Evolutionary conservation across 2,888 invertebrate species (phyloP).

Genomic region (Chloroclysta siterata): DNA sequence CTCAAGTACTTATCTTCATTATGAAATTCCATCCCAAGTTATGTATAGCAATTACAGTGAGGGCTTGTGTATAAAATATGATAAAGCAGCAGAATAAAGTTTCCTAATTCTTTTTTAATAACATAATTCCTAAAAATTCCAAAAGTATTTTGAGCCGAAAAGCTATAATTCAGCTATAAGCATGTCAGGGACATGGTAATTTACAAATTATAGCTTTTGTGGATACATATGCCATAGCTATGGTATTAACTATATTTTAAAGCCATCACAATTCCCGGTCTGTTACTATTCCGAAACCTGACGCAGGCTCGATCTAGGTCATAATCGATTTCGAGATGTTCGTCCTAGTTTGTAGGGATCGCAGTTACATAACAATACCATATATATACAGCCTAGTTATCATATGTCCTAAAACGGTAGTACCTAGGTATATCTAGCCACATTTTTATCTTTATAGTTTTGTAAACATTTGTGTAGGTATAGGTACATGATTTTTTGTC

Average conservation of each 20-base stretch:
- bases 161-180: slow-evolving; percentile 12
- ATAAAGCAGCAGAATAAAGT: neutral
- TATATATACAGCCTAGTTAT: slow-evolving; percentile 9
- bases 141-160: slow-evolving; percentile 2
- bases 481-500: neutral
- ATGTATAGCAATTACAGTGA: neutral
- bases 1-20: neutral
- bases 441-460: neutral
- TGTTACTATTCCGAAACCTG: neutral
- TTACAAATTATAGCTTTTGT: too few species aligned
- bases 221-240: slow-evolving; percentile 1
- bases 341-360: slow-evolving; percentile 20
- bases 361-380: slow-evolving; percentile 13
- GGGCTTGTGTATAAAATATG: neutral
- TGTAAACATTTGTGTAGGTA: neutral
- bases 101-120: slow-evolving; percentile 21
- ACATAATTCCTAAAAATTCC: neutral
- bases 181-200: too few species aligned
- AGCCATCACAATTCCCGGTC: neutral
- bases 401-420: neutral
- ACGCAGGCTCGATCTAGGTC: slow-evolving; percentile 24
- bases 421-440: neutral
- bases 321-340: slow-evolving; percentile 22
- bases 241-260: neutral
- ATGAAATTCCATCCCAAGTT: neutral